Base-by-base conservation (phyloP, 2,888 invertebrate species). In the Leptinotarsa peninsularis region DNA sequence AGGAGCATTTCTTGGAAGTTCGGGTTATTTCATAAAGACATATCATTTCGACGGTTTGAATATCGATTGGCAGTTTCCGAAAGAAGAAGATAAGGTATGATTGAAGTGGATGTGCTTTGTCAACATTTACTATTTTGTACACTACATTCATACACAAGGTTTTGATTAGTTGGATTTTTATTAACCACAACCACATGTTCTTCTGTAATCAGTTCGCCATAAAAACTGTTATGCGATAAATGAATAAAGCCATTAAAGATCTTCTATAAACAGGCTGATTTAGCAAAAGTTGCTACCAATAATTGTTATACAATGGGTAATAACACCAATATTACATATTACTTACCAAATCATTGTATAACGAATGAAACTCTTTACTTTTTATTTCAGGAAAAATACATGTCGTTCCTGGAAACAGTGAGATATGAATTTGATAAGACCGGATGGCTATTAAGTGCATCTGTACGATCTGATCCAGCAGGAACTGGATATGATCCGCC, bases 31-130 rank as follows among this genome's bases (percentile, higher is more conserved):
- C 49, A 72, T 81, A 10, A 73, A 79, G 60, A 80, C 79, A 13
- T 84, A 82, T 67, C 78, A 83, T 68, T 84, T 81, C 69, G 84
- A 84, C 72, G 84, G 84, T 15, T 71, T 84, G 13, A 81, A 84
- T 67, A 78, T 84, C 13, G 84, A 84, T 74, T 84, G 84, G 84
- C 81, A 83, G 72, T 81, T 78, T 76, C 84, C 84, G 18, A 73
- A 78, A 66, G 79, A 69, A 60, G 76, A 69, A 43, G 81, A 82
- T 66, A 81, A 78, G 73, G 81, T 79, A 23, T 23, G 33, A 18
- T 49, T 15, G n/a, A 4, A 4, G 13, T 17, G 4, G 15, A 17
- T 52, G 2, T 5, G 4, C 7, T 15, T 52, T 15, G 52, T 17
- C 52, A 52, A 52, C 2, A n/a, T 52, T 52, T 52, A 5, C n/a